phyloP scores from a whole-genome alignment of 37 sponge, comb jelly and placozoan genomes.

The Petrosia ficiformis region DNA sequence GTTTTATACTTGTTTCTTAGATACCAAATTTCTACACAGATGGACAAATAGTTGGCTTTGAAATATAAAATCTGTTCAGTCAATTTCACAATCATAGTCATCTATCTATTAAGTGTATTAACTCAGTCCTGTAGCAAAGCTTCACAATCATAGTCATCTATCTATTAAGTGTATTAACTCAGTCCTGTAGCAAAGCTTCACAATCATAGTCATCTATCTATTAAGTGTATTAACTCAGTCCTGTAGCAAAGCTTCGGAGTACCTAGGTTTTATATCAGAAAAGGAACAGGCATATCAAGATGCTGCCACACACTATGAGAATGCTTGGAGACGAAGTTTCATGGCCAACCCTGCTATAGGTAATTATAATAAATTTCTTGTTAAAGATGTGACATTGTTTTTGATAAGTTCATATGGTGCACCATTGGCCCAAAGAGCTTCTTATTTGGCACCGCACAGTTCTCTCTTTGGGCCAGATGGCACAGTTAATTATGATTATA shows the following conservation, averaged over 20 bases:
- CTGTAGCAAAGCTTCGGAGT: conserved; percentile 93
- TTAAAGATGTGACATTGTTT: no score
- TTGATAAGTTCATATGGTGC: no score
- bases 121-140: neutral
- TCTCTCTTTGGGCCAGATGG: no score
- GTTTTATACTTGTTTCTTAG: no score
- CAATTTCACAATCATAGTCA: neutral
- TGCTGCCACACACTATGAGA: conserved; percentile 90
- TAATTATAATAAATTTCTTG: conserved; percentile 6
- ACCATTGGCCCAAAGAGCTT: no score
- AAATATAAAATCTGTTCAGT: no score
- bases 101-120: neutral
- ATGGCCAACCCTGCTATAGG: conserved; percentile 80
- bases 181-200: conserved; percentile 50
- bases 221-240: conserved; percentile 56
- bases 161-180: neutral
- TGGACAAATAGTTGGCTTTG: no score
- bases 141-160: neutral
- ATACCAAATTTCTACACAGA: no score
- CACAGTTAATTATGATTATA: no score
- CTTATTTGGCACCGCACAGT: no score
- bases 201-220: neutral
- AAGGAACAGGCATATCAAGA: conserved; percentile 90
- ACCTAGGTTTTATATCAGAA: conserved; percentile 88
- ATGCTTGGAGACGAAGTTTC: conserved; percentile 89